Conservation (phyloP, 2,797 vertebrate species). For the Morus bassanus region DNA sequence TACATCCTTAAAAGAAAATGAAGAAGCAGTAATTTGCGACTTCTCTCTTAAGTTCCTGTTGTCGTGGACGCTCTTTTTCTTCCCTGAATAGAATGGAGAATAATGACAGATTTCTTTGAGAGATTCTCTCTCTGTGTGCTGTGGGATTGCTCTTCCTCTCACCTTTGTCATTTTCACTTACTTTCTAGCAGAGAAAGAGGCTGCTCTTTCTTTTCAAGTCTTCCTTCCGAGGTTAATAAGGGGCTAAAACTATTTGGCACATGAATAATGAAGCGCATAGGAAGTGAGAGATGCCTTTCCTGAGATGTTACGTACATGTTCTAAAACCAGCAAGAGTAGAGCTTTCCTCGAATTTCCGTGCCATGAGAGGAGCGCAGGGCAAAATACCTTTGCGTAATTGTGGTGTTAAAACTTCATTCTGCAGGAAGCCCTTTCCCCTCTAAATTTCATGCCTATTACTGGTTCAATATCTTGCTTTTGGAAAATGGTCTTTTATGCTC, state of each 20-base stretch:
- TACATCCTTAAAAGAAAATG: neutral
- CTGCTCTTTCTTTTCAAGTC: neutral
- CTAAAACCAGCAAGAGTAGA: neutral
- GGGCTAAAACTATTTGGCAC: neutral
- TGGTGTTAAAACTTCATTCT: neutral
- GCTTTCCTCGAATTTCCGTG: neutral
- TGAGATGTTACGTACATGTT: neutral
- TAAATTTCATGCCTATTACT: neutral
- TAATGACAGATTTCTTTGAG: neutral
- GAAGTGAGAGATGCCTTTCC: neutral
- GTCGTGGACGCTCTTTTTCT: neutral
- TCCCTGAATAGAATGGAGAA: neutral
- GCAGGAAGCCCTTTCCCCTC: neutral
- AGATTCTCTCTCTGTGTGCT: neutral
- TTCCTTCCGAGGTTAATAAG: neutral
- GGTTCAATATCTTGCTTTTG: neutral
- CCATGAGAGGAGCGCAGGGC: accelerated
- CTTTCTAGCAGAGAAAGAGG: neutral
- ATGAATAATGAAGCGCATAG: neutral
- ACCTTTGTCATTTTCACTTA: neutral
- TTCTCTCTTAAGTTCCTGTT: neutral
- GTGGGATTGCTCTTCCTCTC: neutral
- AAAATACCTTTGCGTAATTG: neutral
- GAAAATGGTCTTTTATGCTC: neutral
- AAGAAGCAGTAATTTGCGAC: neutral